phyloP scores from a whole-genome alignment of 1,140 invertebrate species.

The Coboldia fuscipes region DNA sequence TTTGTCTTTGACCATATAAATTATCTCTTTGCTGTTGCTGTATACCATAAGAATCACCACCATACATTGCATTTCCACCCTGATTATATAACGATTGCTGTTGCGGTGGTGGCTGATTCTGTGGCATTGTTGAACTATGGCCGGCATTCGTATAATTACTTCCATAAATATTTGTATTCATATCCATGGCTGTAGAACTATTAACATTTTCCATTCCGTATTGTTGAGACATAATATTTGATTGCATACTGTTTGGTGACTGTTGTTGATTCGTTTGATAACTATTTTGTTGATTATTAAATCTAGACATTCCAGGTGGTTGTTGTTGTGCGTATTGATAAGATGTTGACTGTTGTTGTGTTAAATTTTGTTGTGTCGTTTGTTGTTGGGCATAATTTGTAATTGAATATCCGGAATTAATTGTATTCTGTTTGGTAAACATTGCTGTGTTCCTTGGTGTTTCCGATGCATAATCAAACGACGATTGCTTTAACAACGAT shows the following conservation, averaged over 20 bases:
- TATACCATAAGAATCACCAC: conserved; percentile 3
- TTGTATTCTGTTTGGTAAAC: conserved; percentile 22
- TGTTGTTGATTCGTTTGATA: conserved; percentile 3
- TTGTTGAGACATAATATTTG: no score
- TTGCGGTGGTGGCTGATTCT: conserved; percentile 9
- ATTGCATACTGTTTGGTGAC: no score
- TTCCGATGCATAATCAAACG: conserved; percentile 11
- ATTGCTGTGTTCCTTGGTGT: conserved; percentile 5
- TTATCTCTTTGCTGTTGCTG: conserved; percentile 10
- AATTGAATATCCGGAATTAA: no score
- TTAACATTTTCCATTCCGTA: no score
- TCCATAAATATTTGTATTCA: conserved; percentile 1
- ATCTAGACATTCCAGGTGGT: conserved; percentile 10
- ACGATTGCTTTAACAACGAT: conserved; percentile 10
- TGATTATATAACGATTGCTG: conserved; percentile 16
- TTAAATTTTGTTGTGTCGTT: conserved; percentile 25
- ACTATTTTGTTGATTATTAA: no score
- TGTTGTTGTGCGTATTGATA: conserved; percentile 9
- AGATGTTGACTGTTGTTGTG: conserved; percentile 1
- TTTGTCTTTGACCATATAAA: conserved; percentile 3
- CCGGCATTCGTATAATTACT: conserved; percentile 3
- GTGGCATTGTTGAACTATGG: conserved; percentile 5
- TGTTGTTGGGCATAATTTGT: no score
- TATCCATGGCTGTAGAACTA: not conserved
- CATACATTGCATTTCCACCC: no score